Base-by-base conservation (phyloP, 2,797 vertebrate genomes). In the Nannoperca australis region DNA sequence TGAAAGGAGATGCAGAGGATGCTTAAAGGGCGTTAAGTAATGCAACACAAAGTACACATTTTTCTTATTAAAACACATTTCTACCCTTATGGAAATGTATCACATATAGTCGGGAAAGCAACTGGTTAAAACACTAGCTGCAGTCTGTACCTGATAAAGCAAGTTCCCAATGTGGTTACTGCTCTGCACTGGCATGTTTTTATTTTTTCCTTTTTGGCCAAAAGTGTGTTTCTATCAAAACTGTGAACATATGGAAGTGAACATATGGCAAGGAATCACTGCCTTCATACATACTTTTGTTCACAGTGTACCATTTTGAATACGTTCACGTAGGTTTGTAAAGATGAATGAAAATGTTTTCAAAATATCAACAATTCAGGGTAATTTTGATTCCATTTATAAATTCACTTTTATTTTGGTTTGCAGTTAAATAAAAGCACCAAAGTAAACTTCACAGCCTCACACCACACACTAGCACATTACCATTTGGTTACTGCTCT, bases 201-300 rank as follows among this genome's bases (percentile, higher is more conserved):
- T 34, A 24, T 27, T 56, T 27, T 56, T n/a, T 5, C 13, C 2
- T 22, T 34, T 30, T 15, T 56, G 24, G 65, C 22, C 24, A 30
- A 15, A 58, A 24, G 8, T 70, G 10, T 44, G 11, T 51, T 75
- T 60, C 14, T 47, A 24, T 61, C 20, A 54, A 53, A 53, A 53
- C 27, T 40, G 17, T 42, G 34, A 62, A 36, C 20, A 49, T 49
- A 65, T 59, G 54, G 38, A 47, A 17, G 36, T 20, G 44, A 56
- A 67, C 45, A 69, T 64, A 64, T 32, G 18, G 67, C 34, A 22
- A 30, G 17, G 13, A 54, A 38, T 38, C n/a, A 27, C 3, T 27
- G 22, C 7, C 24, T 34, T 38, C 24, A 20, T 24, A 32, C 20
- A 40, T 30, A 4, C 14, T 27, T 50, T 22, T 50, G 3, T 54